Evolutionary conservation across 2,888 invertebrate genomes (phyloP), one percentile per base, ranked within the genome.

Genomic region (Tethea ocularis): DNA sequence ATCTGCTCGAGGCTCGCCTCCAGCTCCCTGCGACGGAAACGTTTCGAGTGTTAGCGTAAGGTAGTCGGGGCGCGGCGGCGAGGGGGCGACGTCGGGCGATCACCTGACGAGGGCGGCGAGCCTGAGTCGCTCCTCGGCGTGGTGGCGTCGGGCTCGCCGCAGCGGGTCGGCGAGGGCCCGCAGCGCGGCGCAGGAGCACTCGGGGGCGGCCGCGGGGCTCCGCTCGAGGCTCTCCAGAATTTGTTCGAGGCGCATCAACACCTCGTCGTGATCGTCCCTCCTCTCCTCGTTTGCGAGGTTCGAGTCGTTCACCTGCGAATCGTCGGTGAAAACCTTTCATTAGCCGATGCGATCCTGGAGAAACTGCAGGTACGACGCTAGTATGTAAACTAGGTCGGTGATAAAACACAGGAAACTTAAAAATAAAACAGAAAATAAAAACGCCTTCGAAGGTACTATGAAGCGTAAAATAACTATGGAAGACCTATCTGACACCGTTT

Each of bases 1-100:
- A 97, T 89, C 77, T 96, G 93, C 80, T 97, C 97, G 59, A 97
- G 87, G 73, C 96, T 96, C 56, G 88, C 88, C 84, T 97, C 97
- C 56, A 97, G 87, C 63, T 97, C 96, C 60, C 93, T 94, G 79
- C 94, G 95, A 26, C 20, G 2, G 15, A 46, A 8, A 17, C 8
- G 17, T 17, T 10, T 2, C 4, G 41, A 46, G 2, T 0, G 2
- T n/a, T 36, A 36, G n/a, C n/a, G n/a, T 6, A 6, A 41, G n/a
- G 17, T 15, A n/a, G 17, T 2, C 1, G 7, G 17, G 1, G 17
- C 1, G 41, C n/a, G 24, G 3, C 13, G 24, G 22, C 15, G 24
- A 52, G 17, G 24, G 24, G 0, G n/a, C 52, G 24, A 51, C 66
- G 36, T 36, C 15, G 11, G 15, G 4, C 1, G 82, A 86, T 83